phyloP scores from a whole-genome alignment of 2,888 invertebrate species.

The Carterocephalus palaemon region DNA sequence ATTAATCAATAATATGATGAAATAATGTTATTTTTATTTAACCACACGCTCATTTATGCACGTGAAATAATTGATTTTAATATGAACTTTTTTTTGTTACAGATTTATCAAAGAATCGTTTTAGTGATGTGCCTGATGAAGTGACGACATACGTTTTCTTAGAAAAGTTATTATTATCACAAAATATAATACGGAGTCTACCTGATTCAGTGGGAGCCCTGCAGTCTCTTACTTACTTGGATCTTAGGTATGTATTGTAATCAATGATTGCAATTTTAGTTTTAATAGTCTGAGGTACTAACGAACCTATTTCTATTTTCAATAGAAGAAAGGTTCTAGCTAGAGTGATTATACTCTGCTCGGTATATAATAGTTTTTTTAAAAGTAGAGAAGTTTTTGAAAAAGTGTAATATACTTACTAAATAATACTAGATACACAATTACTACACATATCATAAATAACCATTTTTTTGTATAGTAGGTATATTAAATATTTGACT shows the following conservation, averaged over 20 bases:
- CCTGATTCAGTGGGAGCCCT: conserved; percentile 90
- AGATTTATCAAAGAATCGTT: conserved; percentile 80
- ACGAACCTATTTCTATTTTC: no score
- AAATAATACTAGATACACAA: no score
- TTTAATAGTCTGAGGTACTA: no score
- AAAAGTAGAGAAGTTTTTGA: no score
- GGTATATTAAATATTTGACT: no score
- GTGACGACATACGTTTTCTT: conserved; percentile 92
- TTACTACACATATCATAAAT: no score
- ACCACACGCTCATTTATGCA: neutral
- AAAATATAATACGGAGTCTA: conserved; percentile 93
- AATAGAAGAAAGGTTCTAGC: no score
- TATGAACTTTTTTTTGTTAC: conserved; percentile 50
- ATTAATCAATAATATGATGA: conserved; percentile 32
- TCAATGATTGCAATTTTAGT: no score
- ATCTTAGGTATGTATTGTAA: conserved; percentile 83
- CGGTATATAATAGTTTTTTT: no score
- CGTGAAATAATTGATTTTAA: neutral
- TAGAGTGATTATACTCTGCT: no score
- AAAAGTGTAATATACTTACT: no score
- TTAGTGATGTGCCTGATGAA: conserved; percentile 93
- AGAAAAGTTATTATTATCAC: conserved; percentile 92
- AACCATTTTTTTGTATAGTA: no score
- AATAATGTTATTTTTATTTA: conserved; percentile 33
- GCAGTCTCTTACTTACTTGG: conserved; percentile 92